Evolutionary conservation across 1,140 invertebrate species (phyloP).

Genomic region (Ceratina australensis): DNA sequence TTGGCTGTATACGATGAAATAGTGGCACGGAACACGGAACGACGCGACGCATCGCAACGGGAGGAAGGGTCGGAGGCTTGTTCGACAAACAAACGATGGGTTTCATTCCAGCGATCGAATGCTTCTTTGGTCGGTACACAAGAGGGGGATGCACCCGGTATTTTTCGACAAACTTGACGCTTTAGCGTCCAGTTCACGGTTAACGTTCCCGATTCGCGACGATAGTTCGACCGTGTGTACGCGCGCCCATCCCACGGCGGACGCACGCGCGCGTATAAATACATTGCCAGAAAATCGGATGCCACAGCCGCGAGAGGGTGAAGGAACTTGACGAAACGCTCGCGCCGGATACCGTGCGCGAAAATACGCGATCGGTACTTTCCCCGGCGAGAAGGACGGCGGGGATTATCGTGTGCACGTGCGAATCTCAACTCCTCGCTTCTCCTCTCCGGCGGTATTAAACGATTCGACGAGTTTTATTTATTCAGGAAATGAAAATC

Average conservation of each 20-base stretch:
- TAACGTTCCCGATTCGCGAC: conserved; percentile 25
- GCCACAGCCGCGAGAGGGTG: conserved; percentile 1
- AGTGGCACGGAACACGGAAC: conserved; percentile 1
- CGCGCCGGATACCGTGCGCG: conserved; percentile 21
- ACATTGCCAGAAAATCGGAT: no score
- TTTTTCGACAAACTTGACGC: conserved; percentile 30
- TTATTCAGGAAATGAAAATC: conserved; percentile 68
- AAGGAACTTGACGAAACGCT: conserved; percentile 18
- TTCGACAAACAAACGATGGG: conserved; percentile 45
- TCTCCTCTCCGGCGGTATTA: conserved; percentile 59
- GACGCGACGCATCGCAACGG: conserved; percentile 5
- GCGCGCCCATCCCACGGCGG: no score
- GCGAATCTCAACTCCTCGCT: conserved; percentile 24
- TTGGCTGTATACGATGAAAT: conserved; percentile 22
- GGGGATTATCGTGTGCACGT: conserved; percentile 64
- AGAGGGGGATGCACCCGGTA: conserved; percentile 1
- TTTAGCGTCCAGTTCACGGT: conserved; percentile 25
- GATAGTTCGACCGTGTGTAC: not conserved
- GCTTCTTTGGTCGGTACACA: conserved; percentile 45
- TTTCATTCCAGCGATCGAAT: conserved; percentile 41
- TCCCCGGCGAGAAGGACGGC: conserved; percentile 44
- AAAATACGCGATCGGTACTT: conserved; percentile 44
- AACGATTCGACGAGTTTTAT: conserved; percentile 66
- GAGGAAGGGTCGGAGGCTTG: not conserved
- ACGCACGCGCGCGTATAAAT: not conserved